Base-by-base conservation (phyloP, 2,113 vertebrate genomes). In the Nyctibius bracteatus region DNA sequence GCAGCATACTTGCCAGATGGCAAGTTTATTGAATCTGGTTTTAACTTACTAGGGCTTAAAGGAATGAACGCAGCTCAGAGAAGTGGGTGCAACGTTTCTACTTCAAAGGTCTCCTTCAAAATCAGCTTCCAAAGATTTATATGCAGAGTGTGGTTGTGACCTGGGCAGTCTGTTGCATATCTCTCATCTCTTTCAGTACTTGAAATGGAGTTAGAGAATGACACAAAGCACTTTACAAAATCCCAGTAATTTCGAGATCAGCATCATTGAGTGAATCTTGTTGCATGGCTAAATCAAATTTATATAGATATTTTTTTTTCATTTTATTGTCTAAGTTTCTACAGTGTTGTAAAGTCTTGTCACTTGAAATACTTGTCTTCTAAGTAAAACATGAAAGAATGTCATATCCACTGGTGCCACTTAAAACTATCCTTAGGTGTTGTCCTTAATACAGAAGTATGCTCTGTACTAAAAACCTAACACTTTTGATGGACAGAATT, bases 21-120 rank as follows among this genome's bases (percentile, higher is more conserved):
- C 86, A 90, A 65, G 39, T 90, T 92, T 86, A 90, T 96, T 94
- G 90, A 91, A 79, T 91, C 83, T 96, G 86, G 86, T 89, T 96
- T 96, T 86, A 94, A 94, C 92, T 97, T 91, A 86, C 52, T 78
- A 18, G 54, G 54, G 41, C 66, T 92, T 94, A 85, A 93, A 78
- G 52, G 73, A 91, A 84, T 89, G 86, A 94, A 51, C 2, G 3
- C 22, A 49, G 46, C 70, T 86, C 65, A 37, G 75, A 67, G 55
- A 86, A 94, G 37, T 86, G 88, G 37, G 62, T 73, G 81, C 92
- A 94, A 22, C 5, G 0, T 90, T 96, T 92, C 67, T 62, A 66
- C 87, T 90, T 96, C 85, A 95, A 93, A 95, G 86, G 51, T 92
- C 57, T 93, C 80, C 72, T 93, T 81, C 75, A 58, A 55, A 86